Base-by-base conservation (phyloP, 2,888 invertebrate species). In the Microdon myrmicae region DNA sequence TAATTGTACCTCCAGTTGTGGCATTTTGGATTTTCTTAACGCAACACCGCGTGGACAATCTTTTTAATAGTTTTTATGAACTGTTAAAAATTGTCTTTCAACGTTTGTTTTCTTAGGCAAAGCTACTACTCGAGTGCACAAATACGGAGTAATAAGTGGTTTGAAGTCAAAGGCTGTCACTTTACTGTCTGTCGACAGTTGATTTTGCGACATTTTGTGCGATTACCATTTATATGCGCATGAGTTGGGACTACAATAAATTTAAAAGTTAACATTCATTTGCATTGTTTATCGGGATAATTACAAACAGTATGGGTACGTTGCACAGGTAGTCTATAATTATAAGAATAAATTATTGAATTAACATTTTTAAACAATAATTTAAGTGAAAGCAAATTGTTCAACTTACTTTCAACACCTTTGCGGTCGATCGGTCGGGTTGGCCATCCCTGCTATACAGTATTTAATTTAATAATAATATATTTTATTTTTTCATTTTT, bases 81-180 rank as follows among this genome's bases (percentile, higher is more conserved):
- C n/a, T n/a, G n/a, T n/a, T 35, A 35, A 3, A 17, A 45, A 34
- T 32, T 32, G 45, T 34, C 34, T 34, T 32, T 23, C 34, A 22
- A 45, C 45, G 34, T 34, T 45, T 28, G 23, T 10, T 34, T 13
- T 32, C 12, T 32, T 25, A 28, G 34, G 9, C 45, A 45, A 13
- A 20, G 45, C 34, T 14, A 32, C 10, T 7, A 3, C 25, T 45
- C 10, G 23, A 12, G 13, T 45, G 16, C 45, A 34, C n/a, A n/a
- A n/a, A n/a, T n/a, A n/a, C n/a, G n/a, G n/a, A n/a, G n/a, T n/a
- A n/a, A n/a, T n/a, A n/a, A n/a, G n/a, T n/a, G n/a, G n/a, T n/a
- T n/a, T n/a, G n/a, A n/a, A n/a, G n/a, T n/a, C n/a, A n/a, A n/a
- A n/a, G n/a, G n/a, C n/a, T n/a, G n/a, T n/a, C n/a, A n/a, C n/a